Evolutionary conservation across 2,888 invertebrate genomes (phyloP).

Genomic region (Lithophane socia): DNA sequence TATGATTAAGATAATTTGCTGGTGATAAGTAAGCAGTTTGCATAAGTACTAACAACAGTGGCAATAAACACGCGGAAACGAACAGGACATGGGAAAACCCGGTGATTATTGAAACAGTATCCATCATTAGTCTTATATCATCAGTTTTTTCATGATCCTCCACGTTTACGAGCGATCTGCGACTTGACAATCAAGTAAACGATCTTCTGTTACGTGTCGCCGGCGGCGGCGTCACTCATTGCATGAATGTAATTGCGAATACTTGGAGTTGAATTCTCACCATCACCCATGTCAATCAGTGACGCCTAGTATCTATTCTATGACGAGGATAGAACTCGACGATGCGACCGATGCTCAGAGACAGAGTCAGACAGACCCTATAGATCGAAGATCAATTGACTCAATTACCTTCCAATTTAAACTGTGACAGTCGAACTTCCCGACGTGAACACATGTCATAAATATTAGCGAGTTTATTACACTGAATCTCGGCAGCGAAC

Average conservation of each 20-base stretch:
- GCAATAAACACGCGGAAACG: conserved; percentile 56
- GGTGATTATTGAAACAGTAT: conserved; percentile 64
- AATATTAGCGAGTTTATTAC: conserved; percentile 78
- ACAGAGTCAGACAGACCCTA: conserved; percentile 36
- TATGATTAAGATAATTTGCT: conserved; percentile 50
- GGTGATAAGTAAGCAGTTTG: conserved; percentile 51
- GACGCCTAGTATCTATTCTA: conserved; percentile 16
- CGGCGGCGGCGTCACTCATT: conserved; percentile 74
- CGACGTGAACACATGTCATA: conserved; percentile 72
- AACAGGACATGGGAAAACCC: conserved; percentile 82
- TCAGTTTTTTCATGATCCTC: conserved; percentile 47
- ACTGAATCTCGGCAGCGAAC: conserved; percentile 84
- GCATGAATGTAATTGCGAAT: conserved; percentile 68
- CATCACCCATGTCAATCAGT: conserved; percentile 20
- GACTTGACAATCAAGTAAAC: conserved; percentile 64
- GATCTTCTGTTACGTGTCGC: conserved; percentile 64
- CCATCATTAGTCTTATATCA: conserved; percentile 63
- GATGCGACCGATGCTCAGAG: neutral
- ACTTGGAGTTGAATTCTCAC: conserved; percentile 39
- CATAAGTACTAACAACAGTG: conserved; percentile 30
- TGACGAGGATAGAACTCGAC: conserved; percentile 31
- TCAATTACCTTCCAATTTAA: conserved; percentile 68
- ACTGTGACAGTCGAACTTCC: conserved; percentile 41
- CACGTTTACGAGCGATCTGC: conserved; percentile 59
- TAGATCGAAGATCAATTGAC: conserved; percentile 69